A percentile compares a stretch with the other conserved stretches of the same genome.
Evolutionary conservation across 2,888 invertebrate genomes (phyloP).

Genomic region (Acanthosepion esculentum): DNA sequence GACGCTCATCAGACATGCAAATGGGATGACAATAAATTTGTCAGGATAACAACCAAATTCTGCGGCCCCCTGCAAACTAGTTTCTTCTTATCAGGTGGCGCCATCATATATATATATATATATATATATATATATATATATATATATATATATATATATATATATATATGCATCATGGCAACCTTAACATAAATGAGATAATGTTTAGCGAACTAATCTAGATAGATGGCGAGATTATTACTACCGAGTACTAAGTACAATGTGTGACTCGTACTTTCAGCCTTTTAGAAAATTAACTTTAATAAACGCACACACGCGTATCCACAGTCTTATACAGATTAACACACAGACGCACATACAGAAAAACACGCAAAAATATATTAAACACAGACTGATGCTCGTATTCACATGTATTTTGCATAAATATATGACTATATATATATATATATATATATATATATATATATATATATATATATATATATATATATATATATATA

Average conservation of each 20-base stretch:
- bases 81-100: too few relatives aligned
- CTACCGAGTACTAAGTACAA: too few relatives aligned
- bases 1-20: not conserved
- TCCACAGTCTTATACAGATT: not conserved
- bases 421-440: not conserved
- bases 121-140: not conserved
- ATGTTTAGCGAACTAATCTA: too few relatives aligned
- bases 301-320: too few relatives aligned
- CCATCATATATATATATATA: not conserved
- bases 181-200: too few relatives aligned
- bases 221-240: too few relatives aligned
- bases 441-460: not conserved
- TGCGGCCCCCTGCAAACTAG: too few relatives aligned
- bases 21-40: not conserved
- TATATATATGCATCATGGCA: not conserved
- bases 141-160: slow-evolving; percentile 33
- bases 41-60: not conserved
- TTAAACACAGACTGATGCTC: too few relatives aligned
- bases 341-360: not conserved
- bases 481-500: not conserved
- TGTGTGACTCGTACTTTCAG: too few relatives aligned
- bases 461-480: not conserved
- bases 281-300: too few relatives aligned
- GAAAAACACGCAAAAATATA: not conserved
- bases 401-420: too few relatives aligned